Percentiles rank a stretch among this genome's conserved stretches.
Evolutionary conservation across 2,797 vertebrate genomes (phyloP).

Genomic region (Moxostoma hubbsi): DNA sequence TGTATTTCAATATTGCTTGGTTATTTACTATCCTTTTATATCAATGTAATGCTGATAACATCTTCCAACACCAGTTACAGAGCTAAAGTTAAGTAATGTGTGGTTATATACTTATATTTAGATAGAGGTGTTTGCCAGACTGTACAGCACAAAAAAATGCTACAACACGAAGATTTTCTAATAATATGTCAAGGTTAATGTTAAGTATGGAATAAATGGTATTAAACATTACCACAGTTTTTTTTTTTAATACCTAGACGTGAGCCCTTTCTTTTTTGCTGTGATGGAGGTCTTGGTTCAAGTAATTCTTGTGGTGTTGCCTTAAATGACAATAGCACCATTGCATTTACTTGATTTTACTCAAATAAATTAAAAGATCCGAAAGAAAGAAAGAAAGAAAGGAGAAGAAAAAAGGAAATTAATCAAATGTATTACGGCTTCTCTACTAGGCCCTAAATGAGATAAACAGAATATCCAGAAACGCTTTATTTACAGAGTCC

Average conservation of each 20-base stretch:
- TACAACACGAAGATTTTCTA: slow-evolving; percentile 28
- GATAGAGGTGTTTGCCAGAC: background rate
- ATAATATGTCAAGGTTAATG: background rate
- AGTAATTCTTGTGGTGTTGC: slow-evolving; percentile 14
- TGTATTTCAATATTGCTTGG: slow-evolving; percentile 35
- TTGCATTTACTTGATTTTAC: background rate
- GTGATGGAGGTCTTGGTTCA: background rate
- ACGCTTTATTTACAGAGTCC: background rate
- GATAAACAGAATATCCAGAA: background rate
- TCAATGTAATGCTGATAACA: slow-evolving; percentile 22
- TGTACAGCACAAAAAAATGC: slow-evolving; percentile 40
- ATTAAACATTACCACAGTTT: slow-evolving; percentile 5
- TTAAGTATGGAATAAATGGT: background rate
- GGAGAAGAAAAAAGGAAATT: background rate
- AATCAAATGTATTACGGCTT: background rate
- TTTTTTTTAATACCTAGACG: background rate
- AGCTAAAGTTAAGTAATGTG: slow-evolving; percentile 21
- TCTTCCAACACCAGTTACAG: slow-evolving; percentile 45
- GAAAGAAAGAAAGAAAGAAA: background rate
- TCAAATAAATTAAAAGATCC: background rate
- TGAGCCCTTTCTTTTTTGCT: background rate
- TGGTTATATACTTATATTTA: background rate
- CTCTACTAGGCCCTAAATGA: background rate
- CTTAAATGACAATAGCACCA: background rate
- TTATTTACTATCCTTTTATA: slow-evolving; percentile 43